Evolutionary conservation across 1,140 invertebrate genomes (phyloP), one percentile per base, ranked within the genome.

Genomic region (Neodiprion pinetum): DNA sequence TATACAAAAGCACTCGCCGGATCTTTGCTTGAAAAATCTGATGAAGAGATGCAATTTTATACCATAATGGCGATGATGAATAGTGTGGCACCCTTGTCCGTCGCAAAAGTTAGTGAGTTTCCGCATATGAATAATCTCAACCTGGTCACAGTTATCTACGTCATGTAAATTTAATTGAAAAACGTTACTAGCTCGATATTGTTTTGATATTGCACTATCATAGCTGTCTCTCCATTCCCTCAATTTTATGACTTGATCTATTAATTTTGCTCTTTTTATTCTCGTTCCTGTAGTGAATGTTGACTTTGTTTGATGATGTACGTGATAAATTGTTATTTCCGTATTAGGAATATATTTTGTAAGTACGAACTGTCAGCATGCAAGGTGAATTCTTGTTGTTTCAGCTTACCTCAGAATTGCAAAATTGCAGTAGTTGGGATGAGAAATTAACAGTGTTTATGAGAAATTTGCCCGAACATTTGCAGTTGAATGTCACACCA

Each of bases 391-490:
- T 53, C 50, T 53, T 14, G 50, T 53, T 53, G 50, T 53, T 53
- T 2, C 69, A 90, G 88, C 68, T 87, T 67, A 78, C 85, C 49
- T 75, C 79, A 9, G 85, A 87, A 68, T 77, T 93, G 21, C 76
- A 87, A 7, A 82, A 85, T 48, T 82, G 81, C 21, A 79, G 53
- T 47, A 82, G 78, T 0, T 90, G 87, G 87, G 74, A 87, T 0
- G 77, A 88, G 49, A 89, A 88, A 75, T 21, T 90, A 9, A 74
- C 88, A 0, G 49, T 17, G 1, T 79, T 89, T 8, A 53, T 14
- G 10, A 17, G 65, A 0, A 48, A 65, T 17, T 4, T 81, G 67
- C 78, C 84, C 9, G 10, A n/a, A 53, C 10, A 1, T 14, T 10
- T 11, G 10, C 10, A 53, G 50, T 10, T 0, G 10, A 53, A 11